Evolutionary conservation across 2,888 invertebrate species (phyloP).

Genomic region (Amaurobius ferox): DNA sequence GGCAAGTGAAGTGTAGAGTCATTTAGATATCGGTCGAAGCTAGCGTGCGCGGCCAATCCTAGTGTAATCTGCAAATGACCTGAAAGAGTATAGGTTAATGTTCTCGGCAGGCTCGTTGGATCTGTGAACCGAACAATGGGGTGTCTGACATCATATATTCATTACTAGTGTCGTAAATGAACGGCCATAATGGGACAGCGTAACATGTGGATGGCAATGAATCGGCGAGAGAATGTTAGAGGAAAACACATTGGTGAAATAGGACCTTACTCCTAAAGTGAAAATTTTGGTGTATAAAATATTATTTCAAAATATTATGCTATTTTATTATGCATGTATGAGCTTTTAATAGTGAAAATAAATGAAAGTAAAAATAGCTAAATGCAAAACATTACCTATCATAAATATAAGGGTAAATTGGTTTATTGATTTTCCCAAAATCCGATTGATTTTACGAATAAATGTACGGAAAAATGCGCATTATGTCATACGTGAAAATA

Average conservation of each 20-base stretch:
- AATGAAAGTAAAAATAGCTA: too few relatives aligned
- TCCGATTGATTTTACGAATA: too few relatives aligned
- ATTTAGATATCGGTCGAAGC: constrained; percentile 52
- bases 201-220: neutral
- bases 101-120: constrained; percentile 59
- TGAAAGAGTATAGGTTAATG: constrained; percentile 67
- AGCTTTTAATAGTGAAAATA: too few relatives aligned
- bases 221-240: neutral
- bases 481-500: too few relatives aligned
- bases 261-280: too few relatives aligned
- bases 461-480: too few relatives aligned
- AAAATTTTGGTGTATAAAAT: too few relatives aligned
- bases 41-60: constrained; percentile 42
- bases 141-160: constrained; percentile 68
- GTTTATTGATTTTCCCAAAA: too few relatives aligned
- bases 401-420: too few relatives aligned
- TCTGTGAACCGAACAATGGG: constrained; percentile 50
- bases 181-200: neutral
- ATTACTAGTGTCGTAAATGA: constrained; percentile 45
- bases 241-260: neutral
- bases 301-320: too few relatives aligned
- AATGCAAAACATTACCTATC: too few relatives aligned
- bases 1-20: constrained; percentile 48
- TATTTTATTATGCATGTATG: too few relatives aligned
- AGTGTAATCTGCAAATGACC: constrained; percentile 69